Percentiles rank a stretch among this genome's conserved stretches.
These are phyloP conservation scores for Lytechinus variegatus DNA, from an alignment of 35 echinoderm and acorn worm species.

Conservation along the genomic window DNA sequence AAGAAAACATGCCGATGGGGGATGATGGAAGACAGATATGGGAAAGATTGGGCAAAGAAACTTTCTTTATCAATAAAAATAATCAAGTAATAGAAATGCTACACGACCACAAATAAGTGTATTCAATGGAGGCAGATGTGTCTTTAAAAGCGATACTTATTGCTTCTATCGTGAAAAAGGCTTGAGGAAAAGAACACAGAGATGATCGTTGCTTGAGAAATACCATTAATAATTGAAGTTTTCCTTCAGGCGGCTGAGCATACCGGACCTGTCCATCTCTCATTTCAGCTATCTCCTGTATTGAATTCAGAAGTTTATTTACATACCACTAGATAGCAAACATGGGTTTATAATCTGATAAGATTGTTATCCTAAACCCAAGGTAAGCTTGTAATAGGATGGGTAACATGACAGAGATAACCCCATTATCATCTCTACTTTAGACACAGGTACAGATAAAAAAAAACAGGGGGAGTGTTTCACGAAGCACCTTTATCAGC, in stretches of 20 bases:
- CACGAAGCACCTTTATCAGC: background rate
- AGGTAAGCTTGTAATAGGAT: slow-evolving; percentile 18
- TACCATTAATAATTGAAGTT: background rate
- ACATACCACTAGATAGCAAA: background rate
- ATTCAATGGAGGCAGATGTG: background rate
- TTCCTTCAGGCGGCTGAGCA: background rate
- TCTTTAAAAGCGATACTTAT: background rate
- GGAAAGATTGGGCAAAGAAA: too few species aligned
- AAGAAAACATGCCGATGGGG: too few species aligned
- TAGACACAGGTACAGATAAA: background rate
- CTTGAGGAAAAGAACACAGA: background rate
- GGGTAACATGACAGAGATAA: background rate
- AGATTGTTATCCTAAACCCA: background rate
- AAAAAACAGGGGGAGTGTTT: too few species aligned
- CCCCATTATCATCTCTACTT: slow-evolving; percentile 4
- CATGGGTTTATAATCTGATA: background rate
- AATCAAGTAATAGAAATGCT: background rate
- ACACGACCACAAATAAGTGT: background rate
- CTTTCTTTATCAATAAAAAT: background rate
- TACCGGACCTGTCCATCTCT: background rate
- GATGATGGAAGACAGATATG: too few species aligned
- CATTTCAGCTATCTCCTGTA: background rate
- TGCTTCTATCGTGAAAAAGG: background rate
- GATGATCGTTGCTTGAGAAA: background rate
- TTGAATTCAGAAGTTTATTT: background rate